Evolutionary conservation across 2,113 vertebrate species (phyloP), one percentile per base, ranked within the genome.

Genomic region (Struthio camelus): DNA sequence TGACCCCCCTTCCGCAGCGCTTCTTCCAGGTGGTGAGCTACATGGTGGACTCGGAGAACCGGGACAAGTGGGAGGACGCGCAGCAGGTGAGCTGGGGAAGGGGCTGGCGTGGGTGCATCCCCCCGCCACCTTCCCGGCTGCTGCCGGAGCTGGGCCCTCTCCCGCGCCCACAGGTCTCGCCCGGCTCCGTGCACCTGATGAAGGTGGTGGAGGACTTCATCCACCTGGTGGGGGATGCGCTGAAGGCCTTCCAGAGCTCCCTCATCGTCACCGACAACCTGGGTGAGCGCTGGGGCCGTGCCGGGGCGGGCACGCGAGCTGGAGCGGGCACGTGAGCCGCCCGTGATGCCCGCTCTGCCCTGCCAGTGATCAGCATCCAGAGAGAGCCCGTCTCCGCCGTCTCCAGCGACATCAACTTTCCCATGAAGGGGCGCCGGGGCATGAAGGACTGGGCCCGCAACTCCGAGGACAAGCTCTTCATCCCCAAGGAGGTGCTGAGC

Each of bases 361-460:
- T 24, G 38, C 8, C 97, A 99, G 99, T 99, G 97, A 99, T 99
- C 98, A 99, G 99, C 93, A 99, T 99, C 97, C 99, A 99, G 97
- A 96, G 99, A 70, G 99, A 99, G 92, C 99, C 99, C 0, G 98
- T 99, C 75, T 99, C 99, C 0, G 99, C 99, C 0, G 99, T 99
- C 96, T 99, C 99, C 97, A 99, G 99, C 4, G 99, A 99, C 96
- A 99, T 99, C 97, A 99, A 99, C 87, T 99, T 99, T 96, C 99
- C 99, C 72, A 99, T 99, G 99, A 99, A 98, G 93, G 99, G 99
- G 22, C 98, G 99, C 28, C 97, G 99, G 96, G 99, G 99, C 70
- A 99, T 99, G 99, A 99, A 99, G 96, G 99, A 99, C 96, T 99
- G 99, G 99, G 99, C 99, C 20, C 98, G 99, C 79, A 99, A 98